Evolutionary conservation across 2,888 invertebrate genomes (phyloP).

Genomic region (Aleiodes leptofemur): DNA sequence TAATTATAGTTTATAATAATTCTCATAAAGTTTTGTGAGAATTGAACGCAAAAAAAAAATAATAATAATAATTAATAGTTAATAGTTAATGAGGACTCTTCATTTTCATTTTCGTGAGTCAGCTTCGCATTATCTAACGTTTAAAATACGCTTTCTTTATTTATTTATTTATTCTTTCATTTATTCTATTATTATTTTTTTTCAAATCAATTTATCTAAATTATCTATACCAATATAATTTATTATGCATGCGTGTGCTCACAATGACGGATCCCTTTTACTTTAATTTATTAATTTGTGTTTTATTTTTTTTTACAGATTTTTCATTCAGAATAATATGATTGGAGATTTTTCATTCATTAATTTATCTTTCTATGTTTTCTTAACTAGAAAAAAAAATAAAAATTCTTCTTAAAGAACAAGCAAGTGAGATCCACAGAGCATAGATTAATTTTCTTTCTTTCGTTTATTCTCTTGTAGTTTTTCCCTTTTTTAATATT

Average conservation of each 20-base stretch:
- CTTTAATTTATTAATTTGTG: conserved; percentile 16
- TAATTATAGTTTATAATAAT: conserved; percentile 9
- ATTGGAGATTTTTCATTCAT: neutral
- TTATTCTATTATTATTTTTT: neutral
- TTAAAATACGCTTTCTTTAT: conserved; percentile 16
- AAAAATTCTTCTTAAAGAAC: neutral
- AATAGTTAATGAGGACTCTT: conserved; percentile 37
- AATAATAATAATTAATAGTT: conserved; percentile 6
- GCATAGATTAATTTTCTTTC: conserved; percentile 13
- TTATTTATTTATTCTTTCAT: neutral
- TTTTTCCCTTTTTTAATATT: conserved; percentile 35
- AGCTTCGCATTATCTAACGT: conserved; percentile 16
- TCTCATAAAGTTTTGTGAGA: neutral
- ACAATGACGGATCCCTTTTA: conserved; percentile 43
- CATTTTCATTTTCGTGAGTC: conserved; percentile 19
- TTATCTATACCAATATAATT: conserved; percentile 47
- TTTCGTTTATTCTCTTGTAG: conserved; percentile 15
- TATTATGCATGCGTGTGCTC: conserved; percentile 48
- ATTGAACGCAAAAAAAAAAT: conserved; percentile 38
- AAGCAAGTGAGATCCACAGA: conserved; percentile 31
- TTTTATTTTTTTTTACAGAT: conserved; percentile 11
- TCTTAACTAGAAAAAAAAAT: conserved; percentile 20
- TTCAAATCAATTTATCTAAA: conserved; percentile 35
- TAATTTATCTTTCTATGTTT: neutral
- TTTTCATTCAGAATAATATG: conserved; percentile 15